Conservation (phyloP, 2,113 vertebrate genomes). For the Aspidoscelis tigris region DNA sequence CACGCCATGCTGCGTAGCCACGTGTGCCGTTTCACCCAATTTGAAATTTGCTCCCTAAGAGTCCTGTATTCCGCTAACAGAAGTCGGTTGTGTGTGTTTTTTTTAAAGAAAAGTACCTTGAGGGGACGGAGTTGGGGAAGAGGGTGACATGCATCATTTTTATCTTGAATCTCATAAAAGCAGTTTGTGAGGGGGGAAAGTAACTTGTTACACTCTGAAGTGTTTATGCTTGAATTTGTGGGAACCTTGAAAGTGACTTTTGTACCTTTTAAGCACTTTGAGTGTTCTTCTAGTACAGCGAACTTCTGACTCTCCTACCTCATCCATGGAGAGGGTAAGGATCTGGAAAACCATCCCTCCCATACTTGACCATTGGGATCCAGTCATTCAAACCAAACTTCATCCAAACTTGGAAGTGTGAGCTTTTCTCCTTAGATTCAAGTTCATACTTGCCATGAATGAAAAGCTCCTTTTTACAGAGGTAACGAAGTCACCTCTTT, state of each 20-base stretch:
- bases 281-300: constrained; percentile 19
- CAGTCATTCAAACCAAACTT: constrained; percentile 32
- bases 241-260: constrained; percentile 59
- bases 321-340: neutral
- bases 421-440: constrained; percentile 28
- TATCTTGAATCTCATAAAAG: constrained; percentile 22
- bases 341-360: constrained; percentile 30
- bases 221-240: constrained; percentile 35
- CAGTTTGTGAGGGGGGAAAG: constrained; percentile 42
- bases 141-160: constrained; percentile 43
- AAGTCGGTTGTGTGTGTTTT: constrained; percentile 8
- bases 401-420: constrained; percentile 24
- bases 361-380: neutral
- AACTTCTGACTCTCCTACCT: constrained; percentile 33
- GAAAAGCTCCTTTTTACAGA: constrained; percentile 29
- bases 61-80: constrained; percentile 39
- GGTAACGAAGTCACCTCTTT: constrained; percentile 57
- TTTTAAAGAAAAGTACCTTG: constrained; percentile 34
- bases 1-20: constrained; percentile 39
- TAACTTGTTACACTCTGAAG: constrained; percentile 33
- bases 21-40: constrained; percentile 23
- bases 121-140: constrained; percentile 42
- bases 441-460: constrained; percentile 24
- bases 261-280: constrained; percentile 41
- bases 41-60: constrained; percentile 47